Percentiles rank a stretch among this genome's conserved stretches.
Conservation (phyloP, 1,140 invertebrate genomes). For the Brachionus asplanchnoidis region DNA sequence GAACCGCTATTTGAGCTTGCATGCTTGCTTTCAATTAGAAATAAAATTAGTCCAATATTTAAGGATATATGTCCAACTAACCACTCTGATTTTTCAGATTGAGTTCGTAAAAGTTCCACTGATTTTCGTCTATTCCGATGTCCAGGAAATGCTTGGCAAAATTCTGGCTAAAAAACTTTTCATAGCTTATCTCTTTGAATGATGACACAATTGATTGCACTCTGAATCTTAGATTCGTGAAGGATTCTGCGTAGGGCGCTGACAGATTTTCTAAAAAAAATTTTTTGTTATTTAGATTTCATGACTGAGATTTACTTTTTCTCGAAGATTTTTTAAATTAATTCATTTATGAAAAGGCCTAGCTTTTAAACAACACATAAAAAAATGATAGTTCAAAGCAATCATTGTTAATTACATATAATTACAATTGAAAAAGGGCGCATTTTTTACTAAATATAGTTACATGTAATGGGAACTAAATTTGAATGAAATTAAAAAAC, state of each 20-base stretch:
- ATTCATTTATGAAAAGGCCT: too few species aligned
- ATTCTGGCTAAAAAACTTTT: constrained; percentile 48
- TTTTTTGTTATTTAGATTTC: background rate
- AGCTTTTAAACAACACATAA: too few species aligned
- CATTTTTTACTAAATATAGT: too few species aligned
- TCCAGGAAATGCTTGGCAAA: constrained; percentile 66
- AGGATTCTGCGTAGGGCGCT: background rate
- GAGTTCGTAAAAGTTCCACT: constrained; percentile 55
- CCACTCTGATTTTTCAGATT: constrained; percentile 64
- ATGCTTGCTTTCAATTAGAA: constrained; percentile 63
- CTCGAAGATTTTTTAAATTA: too few species aligned
- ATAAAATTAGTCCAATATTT: background rate
- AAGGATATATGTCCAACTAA: constrained; percentile 45
- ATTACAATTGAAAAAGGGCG: too few species aligned
- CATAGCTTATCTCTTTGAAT: constrained; percentile 58
- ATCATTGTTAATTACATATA: too few species aligned
- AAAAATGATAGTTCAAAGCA: too few species aligned
- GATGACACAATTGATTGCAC: background rate
- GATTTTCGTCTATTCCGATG: constrained; percentile 60
- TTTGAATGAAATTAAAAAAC: too few species aligned
- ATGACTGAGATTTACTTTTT: too few species aligned
- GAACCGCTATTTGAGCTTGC: constrained; percentile 69
- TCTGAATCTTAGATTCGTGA: background rate
- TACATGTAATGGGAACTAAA: too few species aligned
- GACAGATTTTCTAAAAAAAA: background rate